Evolutionary conservation across 2,797 vertebrate genomes (phyloP), one percentile per base, ranked within the genome.

Genomic region (Simalia tracyae): DNA sequence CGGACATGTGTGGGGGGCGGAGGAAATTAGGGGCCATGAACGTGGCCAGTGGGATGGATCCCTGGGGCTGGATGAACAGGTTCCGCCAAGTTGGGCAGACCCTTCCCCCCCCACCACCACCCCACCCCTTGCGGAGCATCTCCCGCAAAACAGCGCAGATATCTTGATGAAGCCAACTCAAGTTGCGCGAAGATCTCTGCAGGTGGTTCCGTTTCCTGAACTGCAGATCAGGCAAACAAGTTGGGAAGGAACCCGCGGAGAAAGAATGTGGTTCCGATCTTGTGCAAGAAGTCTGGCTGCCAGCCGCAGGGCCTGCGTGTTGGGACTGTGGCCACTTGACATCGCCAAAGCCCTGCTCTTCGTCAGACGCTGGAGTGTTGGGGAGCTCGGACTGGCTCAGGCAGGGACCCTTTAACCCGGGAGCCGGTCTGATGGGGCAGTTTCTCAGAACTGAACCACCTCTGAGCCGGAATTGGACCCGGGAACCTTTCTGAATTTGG

Each of bases 271-370:
- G 17, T 36, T 42, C 36, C 10, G 31, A 36, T 22, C 72, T 22
- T 42, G 17, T 46, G 19, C 19, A 1, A 46, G 72, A 36, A 28
- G 57, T 17, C 15, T 4, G 26, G 22, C 22, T 24, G 8, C 4
- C 1, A 56, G n/a, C 54, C 10, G 10, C 17, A 0, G 7, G 17
- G 24, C 46, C 31, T 72, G 85, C 36, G 42, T 4, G 87, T 36
- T 2, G 1, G 0, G 2, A 0, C 0, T 26, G 1, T 10, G 36
- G 63, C 84, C n/a, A 7, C 7, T 0, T 22, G 54, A 36, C 31
- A 56, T 28, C 50, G 3, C 85, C 54, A 59, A 66, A 90, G 72
- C 84, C 3, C 24, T 46, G 46, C 36, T 72, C 9, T 7, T 19
- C 17, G 14, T 2, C 4, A 12, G 9, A 54, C 6, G 10, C 1